Base-by-base conservation (phyloP, 2,797 vertebrate species). In the Salmo trutta region DNA sequence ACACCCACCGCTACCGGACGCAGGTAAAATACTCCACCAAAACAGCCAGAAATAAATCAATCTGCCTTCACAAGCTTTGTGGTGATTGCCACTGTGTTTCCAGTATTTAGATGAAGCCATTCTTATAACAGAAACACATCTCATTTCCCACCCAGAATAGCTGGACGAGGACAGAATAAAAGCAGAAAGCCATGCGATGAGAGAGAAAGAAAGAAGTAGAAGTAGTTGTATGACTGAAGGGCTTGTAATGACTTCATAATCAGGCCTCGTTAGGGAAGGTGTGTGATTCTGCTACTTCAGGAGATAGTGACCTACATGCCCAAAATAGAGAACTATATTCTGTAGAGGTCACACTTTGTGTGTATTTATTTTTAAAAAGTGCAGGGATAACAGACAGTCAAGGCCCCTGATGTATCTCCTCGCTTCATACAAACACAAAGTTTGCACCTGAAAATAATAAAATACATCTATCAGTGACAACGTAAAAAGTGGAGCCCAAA, bases 241-340 rank as follows among this genome's bases (percentile, higher is more conserved):
- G 62, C 76, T 73, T 77, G 75, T 74, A 77, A 82, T 70, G 83
- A 82, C 83, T 83, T 87, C 75, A 70, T 17, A 15, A 86, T 17
- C 17, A 86, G 86, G 78, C 79, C 87, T 89, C 73, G 83, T 88
- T 86, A 87, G 80, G 59, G 77, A 87, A 82, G 83, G 27, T 68
- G 77, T 81, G 76, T 75, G 79, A 76, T 80, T 84, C 83, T 82
- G 79, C 86, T 83, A 83, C 85, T 92, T 89, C 83, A 90, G 91
- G 88, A 90, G 78, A 86, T 69, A 79, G 67, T 93, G 93, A 90
- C 91, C 93, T 88, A 93, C 82, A 91, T 91, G 85, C 86, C 85
- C 41, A 81, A 91, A 93, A 92, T 91, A 93, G 86, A 90, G 86
- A 89, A 84, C 86, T 85, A 88, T 86, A 90, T 86, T 83, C 78